These are phyloP conservation scores for Antigone vipio DNA, from an alignment of 2,113 vertebrate genomes.

Conservation along the genomic window DNA sequence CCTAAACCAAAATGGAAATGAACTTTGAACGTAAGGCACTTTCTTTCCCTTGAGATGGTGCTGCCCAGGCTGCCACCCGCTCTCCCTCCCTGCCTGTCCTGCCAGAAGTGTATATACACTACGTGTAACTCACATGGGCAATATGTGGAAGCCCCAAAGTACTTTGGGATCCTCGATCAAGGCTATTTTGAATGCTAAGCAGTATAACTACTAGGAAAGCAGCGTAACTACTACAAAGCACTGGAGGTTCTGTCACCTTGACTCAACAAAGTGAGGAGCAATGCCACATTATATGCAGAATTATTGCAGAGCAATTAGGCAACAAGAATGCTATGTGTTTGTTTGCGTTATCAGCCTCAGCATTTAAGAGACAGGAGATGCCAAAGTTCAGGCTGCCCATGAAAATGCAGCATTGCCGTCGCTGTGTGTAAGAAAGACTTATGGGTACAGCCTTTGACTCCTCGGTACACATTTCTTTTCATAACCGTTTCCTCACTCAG, in stretches of 20 bases:
- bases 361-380: not conserved
- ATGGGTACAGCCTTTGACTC: not conserved
- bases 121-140: not conserved
- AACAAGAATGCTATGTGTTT: not conserved
- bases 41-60: not conserved
- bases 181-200: not conserved
- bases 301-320: not conserved
- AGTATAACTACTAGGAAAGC: not conserved
- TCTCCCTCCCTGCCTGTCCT: rapidly evolving
- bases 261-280: not conserved
- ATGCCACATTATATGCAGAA: not conserved
- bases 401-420: not conserved
- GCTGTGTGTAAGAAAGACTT: not conserved
- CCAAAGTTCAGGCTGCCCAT: not conserved
- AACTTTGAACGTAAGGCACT: not conserved
- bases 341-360: not conserved
- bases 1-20: not conserved
- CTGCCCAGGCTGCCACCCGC: not conserved
- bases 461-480: not conserved
- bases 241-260: not conserved
- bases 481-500: not conserved
- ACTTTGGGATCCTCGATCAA: not conserved
- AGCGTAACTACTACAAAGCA: not conserved
- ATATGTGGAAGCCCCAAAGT: not conserved
- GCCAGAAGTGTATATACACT: not conserved